phyloP scores from a whole-genome alignment of 2,113 vertebrate species.

The Oncorhynchus mykiss region DNA sequence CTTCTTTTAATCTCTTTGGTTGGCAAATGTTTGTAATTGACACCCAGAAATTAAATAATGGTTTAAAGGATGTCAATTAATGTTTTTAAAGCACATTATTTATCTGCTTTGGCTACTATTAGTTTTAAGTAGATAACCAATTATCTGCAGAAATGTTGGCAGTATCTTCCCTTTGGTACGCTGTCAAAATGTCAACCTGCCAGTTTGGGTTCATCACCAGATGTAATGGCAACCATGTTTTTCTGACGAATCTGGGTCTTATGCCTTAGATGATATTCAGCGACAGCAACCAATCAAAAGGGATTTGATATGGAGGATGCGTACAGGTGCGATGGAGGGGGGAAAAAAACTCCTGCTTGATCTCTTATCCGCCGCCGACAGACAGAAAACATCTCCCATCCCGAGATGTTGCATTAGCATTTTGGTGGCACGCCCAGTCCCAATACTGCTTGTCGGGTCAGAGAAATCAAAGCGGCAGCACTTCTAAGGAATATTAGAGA shows the following conservation, averaged over 20 bases:
- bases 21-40: no score
- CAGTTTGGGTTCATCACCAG: no score
- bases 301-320: conserved; percentile 44
- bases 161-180: no score
- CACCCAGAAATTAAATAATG: no score
- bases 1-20: no score
- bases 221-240: conserved; percentile 18
- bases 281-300: conserved; percentile 33
- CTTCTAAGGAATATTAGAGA: conserved; percentile 76
- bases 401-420: conserved; percentile 63
- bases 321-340: conserved; percentile 45
- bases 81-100: no score
- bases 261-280: conserved; percentile 32
- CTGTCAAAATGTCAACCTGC: no score
- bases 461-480: conserved; percentile 75
- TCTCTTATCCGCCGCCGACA: conserved; percentile 53
- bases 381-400: conserved; percentile 49
- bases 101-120: no score
- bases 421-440: conserved; percentile 54
- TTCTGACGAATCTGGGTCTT: conserved; percentile 41
- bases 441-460: conserved; percentile 68
- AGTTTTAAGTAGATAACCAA: no score
- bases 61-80: no score
- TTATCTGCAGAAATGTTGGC: no score
- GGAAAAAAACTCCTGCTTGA: conserved; percentile 50